Conservation (phyloP, 2,797 vertebrate genomes). For the Mormyrus hasselquistii region DNA sequence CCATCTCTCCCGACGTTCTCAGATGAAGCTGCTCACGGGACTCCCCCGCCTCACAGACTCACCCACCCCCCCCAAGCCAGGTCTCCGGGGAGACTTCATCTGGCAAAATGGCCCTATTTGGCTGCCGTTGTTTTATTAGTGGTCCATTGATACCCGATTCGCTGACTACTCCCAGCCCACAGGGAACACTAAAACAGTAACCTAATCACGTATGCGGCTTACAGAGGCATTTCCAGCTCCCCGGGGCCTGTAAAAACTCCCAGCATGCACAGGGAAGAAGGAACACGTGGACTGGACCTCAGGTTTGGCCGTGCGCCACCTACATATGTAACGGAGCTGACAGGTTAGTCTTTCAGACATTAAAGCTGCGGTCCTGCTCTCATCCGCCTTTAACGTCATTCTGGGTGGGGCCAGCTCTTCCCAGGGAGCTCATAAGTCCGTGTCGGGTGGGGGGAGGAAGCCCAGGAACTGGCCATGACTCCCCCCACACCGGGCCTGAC, state of each 20-base stretch:
- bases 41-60: not conserved
- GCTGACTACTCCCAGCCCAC: constrained; percentile 29
- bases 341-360: not conserved
- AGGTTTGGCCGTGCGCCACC: not conserved
- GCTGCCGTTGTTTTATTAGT: constrained; percentile 29
- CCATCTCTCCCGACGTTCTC: not conserved
- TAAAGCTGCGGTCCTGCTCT: not conserved
- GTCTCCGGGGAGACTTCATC: not conserved
- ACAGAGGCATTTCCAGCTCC: constrained; percentile 43
- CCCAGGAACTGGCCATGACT: constrained; percentile 53
- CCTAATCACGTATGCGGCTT: constrained; percentile 36
- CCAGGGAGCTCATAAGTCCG: constrained; percentile 36
- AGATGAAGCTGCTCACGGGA: not conserved
- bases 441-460: constrained; percentile 50
- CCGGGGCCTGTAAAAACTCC: constrained; percentile 33
- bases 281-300: not conserved
- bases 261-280: not conserved
- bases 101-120: not conserved
- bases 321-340: not conserved
- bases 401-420: not conserved
- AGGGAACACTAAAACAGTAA: constrained; percentile 31
- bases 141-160: not conserved
- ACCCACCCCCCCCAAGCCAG: not conserved
- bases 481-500: constrained; percentile 25
- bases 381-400: not conserved